Evolutionary conservation across 2,888 invertebrate species (phyloP).

Genomic region (Rosalia funebris): DNA sequence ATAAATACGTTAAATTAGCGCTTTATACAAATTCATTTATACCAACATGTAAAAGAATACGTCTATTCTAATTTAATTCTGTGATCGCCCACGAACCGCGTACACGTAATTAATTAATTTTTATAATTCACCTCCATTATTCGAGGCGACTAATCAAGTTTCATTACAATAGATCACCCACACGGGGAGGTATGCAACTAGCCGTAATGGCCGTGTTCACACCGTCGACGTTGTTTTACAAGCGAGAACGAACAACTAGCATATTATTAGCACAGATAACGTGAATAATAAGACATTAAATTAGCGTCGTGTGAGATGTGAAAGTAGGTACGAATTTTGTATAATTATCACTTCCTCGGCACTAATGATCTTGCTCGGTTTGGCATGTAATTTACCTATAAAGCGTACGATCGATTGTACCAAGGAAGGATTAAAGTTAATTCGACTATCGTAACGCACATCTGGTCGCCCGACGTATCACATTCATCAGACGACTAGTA

Average conservation of each 20-base stretch:
- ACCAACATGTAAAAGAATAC: no score
- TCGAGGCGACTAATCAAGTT: slow-evolving; percentile 2
- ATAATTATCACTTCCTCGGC: slow-evolving; percentile 25
- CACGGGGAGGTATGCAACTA: background rate
- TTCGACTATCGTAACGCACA: no score
- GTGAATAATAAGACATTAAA: slow-evolving; percentile 37
- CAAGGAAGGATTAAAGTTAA: slow-evolving; percentile 4
- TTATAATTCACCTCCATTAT: background rate
- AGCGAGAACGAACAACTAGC: slow-evolving; percentile 19
- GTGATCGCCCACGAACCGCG: no score
- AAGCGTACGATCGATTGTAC: slow-evolving; percentile 16
- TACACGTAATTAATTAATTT: background rate
- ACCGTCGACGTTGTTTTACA: slow-evolving; percentile 6
- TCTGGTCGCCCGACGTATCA: no score
- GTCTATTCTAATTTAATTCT: no score
- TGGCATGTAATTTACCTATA: slow-evolving; percentile 18
- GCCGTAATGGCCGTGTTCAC: slow-evolving; percentile 17
- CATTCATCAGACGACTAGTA: no score
- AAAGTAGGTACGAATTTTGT: slow-evolving; percentile 29
- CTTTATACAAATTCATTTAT: no score
- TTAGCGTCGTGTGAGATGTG: slow-evolving; percentile 32
- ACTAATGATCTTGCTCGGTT: slow-evolving; percentile 1
- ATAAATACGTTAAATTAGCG: no score
- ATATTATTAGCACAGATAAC: slow-evolving; percentile 38
- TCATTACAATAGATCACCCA: slow-evolving; percentile 17